These are phyloP conservation scores for Dinomys branickii DNA, from an alignment of 2,113 vertebrate genomes.

Conservation along the genomic window DNA sequence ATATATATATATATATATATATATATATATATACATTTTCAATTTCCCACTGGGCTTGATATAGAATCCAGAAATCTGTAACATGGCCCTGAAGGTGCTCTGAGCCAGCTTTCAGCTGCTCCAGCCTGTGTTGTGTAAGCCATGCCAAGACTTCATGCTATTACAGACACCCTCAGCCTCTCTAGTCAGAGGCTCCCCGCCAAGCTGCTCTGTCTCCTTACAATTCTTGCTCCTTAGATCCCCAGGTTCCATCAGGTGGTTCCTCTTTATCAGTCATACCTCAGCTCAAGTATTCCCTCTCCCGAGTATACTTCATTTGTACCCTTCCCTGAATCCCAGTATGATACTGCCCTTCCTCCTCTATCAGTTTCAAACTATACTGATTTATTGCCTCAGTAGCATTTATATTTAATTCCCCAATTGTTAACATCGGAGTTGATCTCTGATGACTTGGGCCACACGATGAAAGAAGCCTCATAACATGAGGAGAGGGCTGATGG, in stretches of 20 bases:
- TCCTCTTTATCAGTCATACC: neutral
- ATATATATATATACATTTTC: no score
- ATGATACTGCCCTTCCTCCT: neutral
- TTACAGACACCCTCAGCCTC: neutral
- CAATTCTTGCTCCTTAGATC: neutral
- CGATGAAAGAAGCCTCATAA: neutral
- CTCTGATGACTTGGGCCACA: neutral
- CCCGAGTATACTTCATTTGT: neutral
- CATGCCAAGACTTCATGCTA: neutral
- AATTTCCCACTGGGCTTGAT: neutral
- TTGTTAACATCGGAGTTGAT: neutral
- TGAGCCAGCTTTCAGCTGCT: neutral
- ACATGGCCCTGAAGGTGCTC: no score
- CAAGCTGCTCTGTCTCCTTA: neutral
- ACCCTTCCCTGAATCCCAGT: neutral
- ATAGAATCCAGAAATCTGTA: neutral
- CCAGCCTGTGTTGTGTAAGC: neutral
- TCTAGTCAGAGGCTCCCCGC: neutral
- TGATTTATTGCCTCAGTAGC: neutral
- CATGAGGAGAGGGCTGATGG: neutral
- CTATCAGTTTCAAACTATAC: neutral
- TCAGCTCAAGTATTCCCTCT: neutral
- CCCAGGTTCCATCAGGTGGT: neutral
- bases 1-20: no score
- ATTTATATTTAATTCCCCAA: neutral